Conservation (phyloP, 2,888 invertebrate genomes). For the Agonopterix heracliana region DNA sequence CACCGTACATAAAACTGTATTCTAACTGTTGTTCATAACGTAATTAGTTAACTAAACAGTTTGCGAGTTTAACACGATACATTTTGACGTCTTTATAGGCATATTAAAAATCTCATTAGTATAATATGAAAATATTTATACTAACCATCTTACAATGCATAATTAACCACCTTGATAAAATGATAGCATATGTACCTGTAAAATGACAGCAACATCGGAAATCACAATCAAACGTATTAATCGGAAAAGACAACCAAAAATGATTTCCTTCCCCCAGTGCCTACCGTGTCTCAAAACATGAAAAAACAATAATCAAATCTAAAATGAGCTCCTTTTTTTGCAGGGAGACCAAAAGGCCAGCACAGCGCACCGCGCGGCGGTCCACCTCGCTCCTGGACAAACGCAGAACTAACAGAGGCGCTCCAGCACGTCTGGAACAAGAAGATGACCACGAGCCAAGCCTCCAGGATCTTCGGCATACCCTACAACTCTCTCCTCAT, state of each 20-base stretch:
- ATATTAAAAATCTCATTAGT: slow-evolving; percentile 7
- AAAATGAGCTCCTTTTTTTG: slow-evolving; percentile 4
- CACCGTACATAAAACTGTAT: slow-evolving; percentile 32
- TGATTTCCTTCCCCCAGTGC: too few species aligned
- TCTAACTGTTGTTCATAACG: slow-evolving; percentile 33
- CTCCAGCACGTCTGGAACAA: slow-evolving; percentile 97
- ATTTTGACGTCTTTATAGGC: slow-evolving; percentile 16
- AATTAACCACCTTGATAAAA: too few species aligned
- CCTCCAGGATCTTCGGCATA: slow-evolving; percentile 92
- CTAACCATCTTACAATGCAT: too few species aligned
- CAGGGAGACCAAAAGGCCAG: slow-evolving; percentile 91
- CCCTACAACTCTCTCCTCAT: slow-evolving; percentile 95
- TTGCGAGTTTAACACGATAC: slow-evolving; percentile 35
- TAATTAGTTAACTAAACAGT: slow-evolving; percentile 53
- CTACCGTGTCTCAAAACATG: too few species aligned
- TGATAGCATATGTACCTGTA: too few species aligned
- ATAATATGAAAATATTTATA: too few species aligned
- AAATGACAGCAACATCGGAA: too few species aligned
- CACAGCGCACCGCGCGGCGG: slow-evolving; percentile 94
- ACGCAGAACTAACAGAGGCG: slow-evolving; percentile 92
- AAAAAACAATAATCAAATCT: too few species aligned
- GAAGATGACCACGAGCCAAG: slow-evolving; percentile 95
- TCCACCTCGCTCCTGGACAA: slow-evolving; percentile 94
- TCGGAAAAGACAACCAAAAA: too few species aligned
- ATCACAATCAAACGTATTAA: too few species aligned